phyloP scores from a whole-genome alignment of 1,140 invertebrate species.

The Heliconius congener region DNA sequence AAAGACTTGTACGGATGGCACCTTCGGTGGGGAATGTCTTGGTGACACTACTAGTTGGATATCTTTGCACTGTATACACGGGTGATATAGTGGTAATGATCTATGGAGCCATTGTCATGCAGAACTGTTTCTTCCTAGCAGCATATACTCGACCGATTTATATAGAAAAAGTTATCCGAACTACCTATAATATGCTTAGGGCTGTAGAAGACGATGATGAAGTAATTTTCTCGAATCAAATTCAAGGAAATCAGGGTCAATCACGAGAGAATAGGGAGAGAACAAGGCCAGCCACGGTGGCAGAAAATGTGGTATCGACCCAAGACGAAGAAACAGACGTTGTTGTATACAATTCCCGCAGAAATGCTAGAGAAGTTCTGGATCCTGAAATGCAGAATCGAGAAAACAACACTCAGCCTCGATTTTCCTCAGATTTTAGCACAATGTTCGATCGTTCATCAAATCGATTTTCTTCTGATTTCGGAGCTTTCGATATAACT shows the following conservation, averaged over 20 bases:
- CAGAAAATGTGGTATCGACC: constrained; percentile 34
- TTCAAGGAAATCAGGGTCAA: neutral
- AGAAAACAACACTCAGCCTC: constrained; percentile 50
- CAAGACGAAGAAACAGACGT: constrained; percentile 74
- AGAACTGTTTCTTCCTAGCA: constrained; percentile 73
- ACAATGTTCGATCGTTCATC: constrained; percentile 46
- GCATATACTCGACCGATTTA: constrained; percentile 73
- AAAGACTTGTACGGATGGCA: constrained; percentile 69
- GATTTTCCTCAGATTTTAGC: constrained; percentile 68
- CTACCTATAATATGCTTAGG: constrained; percentile 74
- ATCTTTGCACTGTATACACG: constrained; percentile 60
- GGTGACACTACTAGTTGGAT: constrained; percentile 63
- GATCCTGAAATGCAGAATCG: constrained; percentile 61
- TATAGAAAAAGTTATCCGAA: constrained; percentile 68
- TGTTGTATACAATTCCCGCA: constrained; percentile 70
- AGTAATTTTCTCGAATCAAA: constrained; percentile 74
- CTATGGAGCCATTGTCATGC: constrained; percentile 74
- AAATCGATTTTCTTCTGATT: constrained; percentile 67
- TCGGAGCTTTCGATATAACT: constrained; percentile 57
- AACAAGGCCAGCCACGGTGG: constrained; percentile 27
- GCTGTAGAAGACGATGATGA: constrained; percentile 78
- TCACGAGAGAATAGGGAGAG: neutral
- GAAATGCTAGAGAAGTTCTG: constrained; percentile 67
- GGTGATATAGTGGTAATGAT: constrained; percentile 68
- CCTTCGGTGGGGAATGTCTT: constrained; percentile 70